phyloP scores from a whole-genome alignment of 2,113 vertebrate species.

The Hyaena hyaena region DNA sequence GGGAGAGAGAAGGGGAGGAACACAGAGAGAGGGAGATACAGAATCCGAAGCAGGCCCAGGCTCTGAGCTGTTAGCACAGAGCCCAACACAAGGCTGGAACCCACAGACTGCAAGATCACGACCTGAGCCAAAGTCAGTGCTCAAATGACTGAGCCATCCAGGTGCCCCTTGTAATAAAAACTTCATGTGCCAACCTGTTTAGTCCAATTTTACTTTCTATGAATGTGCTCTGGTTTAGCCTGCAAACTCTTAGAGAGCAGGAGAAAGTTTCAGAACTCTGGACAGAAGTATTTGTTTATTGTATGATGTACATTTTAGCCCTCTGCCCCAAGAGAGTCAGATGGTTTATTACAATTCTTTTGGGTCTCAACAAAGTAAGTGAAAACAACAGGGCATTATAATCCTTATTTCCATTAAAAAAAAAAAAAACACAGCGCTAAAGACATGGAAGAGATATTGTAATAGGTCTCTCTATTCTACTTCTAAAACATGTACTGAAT shows the following conservation, averaged over 20 bases:
- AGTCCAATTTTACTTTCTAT: not conserved
- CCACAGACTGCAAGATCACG: too few species aligned
- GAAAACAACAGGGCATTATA: not conserved
- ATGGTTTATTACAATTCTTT: not conserved
- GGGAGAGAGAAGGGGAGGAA: too few species aligned
- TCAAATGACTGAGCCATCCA: too few species aligned
- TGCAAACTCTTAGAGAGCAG: not conserved
- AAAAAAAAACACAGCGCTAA: not conserved
- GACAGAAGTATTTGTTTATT: not conserved
- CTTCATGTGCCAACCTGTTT: not conserved
- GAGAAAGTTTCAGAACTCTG: not conserved
- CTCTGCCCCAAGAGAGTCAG: not conserved
- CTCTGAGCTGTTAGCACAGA: too few species aligned
- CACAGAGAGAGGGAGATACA: too few species aligned
- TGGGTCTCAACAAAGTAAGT: not conserved
- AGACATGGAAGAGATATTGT: not conserved
- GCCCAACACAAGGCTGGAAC: too few species aligned
- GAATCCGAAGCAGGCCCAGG: too few species aligned
- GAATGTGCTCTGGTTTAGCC: not conserved
- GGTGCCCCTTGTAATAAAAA: not conserved
- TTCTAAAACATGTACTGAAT: not conserved
- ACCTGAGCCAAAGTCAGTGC: too few species aligned
- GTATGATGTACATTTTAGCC: not conserved
- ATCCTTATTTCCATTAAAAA: not conserved
- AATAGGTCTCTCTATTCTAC: not conserved